phyloP scores from a whole-genome alignment of 2,113 vertebrate species.

The Onychostruthus taczanowskii region DNA sequence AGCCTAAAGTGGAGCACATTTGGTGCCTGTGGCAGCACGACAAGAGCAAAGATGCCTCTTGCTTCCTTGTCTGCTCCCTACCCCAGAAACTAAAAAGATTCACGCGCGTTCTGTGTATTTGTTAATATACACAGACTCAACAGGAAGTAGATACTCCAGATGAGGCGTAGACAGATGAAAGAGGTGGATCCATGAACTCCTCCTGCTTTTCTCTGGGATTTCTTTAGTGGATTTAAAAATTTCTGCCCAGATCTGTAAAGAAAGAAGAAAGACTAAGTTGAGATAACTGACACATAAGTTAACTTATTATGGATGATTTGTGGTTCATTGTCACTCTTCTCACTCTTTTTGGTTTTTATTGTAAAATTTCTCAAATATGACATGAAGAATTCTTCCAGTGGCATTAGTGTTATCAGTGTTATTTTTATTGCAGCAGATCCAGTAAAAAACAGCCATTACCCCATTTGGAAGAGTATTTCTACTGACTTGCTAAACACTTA shows the following conservation, averaged over 20 bases:
- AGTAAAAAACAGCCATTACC: not conserved
- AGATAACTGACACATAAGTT: not conserved
- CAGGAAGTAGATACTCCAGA: not conserved
- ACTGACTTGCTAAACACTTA: not conserved
- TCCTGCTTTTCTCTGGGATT: not conserved
- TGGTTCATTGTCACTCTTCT: not conserved
- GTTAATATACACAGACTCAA: not conserved
- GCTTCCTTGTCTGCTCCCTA: not conserved
- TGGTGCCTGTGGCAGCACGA: not conserved
- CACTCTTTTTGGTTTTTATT: not conserved
- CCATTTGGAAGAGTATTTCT: not conserved
- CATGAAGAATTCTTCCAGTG: not conserved
- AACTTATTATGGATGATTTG: not conserved
- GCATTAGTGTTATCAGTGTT: not conserved
- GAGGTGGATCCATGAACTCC: not conserved
- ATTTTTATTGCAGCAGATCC: not conserved
- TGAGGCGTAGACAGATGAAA: not conserved
- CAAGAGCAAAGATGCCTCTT: not conserved
- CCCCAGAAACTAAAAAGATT: not conserved
- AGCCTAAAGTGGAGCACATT: not conserved
- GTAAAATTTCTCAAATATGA: not conserved
- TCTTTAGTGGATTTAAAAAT: not conserved
- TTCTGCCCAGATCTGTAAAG: not conserved
- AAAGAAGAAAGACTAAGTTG: not conserved
- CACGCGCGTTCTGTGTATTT: not conserved